A percentile compares a stretch with the other conserved stretches of the same genome.
Conservation (phyloP, 2,888 invertebrate species). For the Pharmacophagus antenor region DNA sequence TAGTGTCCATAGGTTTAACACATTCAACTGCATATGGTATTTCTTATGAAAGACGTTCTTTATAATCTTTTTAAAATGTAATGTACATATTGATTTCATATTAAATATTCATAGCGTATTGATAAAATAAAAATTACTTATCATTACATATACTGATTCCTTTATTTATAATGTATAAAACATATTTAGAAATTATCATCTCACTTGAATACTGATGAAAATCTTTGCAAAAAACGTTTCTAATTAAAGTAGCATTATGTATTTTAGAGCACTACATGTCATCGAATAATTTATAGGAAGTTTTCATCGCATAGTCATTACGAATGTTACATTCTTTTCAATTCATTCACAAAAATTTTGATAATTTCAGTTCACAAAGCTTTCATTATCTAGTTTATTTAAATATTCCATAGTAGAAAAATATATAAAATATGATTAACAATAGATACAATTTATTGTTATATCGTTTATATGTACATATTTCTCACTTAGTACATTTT, state of each 20-base stretch:
- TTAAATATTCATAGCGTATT: conserved; percentile 11
- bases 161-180: not conserved
- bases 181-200: not conserved
- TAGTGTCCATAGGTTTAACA: not conserved
- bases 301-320: not conserved
- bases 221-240: not conserved
- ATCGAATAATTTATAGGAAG: not conserved
- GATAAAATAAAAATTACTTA: not conserved
- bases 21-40: conserved; percentile 23
- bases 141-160: not conserved
- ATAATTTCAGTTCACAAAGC: not conserved
- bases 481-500: not conserved
- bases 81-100: conserved; percentile 2
- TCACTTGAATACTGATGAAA: not conserved
- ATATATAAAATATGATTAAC: not conserved
- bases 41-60: conserved; percentile 20
- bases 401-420: not conserved
- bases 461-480: not conserved
- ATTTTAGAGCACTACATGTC: not conserved
- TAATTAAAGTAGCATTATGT: not conserved
- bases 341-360: not conserved
- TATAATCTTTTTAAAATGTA: conserved; percentile 7
- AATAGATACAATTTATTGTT: not conserved
- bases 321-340: not conserved
- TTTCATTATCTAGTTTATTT: too few relatives aligned